A percentile compares a stretch with the other conserved stretches of the same genome.
Evolutionary conservation across 2,113 vertebrate genomes (phyloP).

Genomic region (Gobiocypris rarus): DNA sequence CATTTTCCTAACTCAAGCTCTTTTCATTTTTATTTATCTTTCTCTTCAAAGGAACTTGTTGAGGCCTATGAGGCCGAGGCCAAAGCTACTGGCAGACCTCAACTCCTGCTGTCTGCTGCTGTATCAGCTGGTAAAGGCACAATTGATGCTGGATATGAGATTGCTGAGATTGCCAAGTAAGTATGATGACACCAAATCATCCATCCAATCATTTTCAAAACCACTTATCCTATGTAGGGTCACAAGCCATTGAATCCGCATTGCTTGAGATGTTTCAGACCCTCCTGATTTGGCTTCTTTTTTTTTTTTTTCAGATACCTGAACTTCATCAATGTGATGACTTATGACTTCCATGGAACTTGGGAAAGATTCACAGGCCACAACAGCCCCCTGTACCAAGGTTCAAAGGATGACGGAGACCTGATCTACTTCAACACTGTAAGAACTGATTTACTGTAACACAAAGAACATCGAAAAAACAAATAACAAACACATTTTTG

Average conservation of each 20-base stretch:
- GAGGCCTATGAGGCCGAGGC: constrained; percentile 75
- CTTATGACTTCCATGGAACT: constrained; percentile 84
- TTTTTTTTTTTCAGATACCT: constrained; percentile 67
- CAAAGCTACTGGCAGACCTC: constrained; percentile 59
- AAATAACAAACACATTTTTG: too few species aligned
- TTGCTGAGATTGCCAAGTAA: constrained; percentile 78
- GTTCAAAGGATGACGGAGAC: constrained; percentile 65
- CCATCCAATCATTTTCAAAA: not conserved
- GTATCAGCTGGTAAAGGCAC: constrained; percentile 74
- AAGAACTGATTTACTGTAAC: constrained; percentile 47
- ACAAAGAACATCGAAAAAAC: too few species aligned
- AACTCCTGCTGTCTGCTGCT: constrained; percentile 79
- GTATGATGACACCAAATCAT: constrained; percentile 32
- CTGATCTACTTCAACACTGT: constrained; percentile 75
- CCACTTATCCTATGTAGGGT: constrained; percentile 62
- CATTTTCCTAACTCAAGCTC: constrained; percentile 64
- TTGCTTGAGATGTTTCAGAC: not conserved
- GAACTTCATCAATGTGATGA: constrained; percentile 84
- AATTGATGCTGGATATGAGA: constrained; percentile 80
- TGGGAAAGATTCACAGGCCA: constrained; percentile 81
- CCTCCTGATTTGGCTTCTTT: not conserved
- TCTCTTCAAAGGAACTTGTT: constrained; percentile 75
- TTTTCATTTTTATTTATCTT: not conserved
- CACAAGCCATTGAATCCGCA: not conserved
- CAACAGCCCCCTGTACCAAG: constrained; percentile 80